phyloP scores from a whole-genome alignment of 2,113 vertebrate genomes.

The Halcyon malimbica region DNA sequence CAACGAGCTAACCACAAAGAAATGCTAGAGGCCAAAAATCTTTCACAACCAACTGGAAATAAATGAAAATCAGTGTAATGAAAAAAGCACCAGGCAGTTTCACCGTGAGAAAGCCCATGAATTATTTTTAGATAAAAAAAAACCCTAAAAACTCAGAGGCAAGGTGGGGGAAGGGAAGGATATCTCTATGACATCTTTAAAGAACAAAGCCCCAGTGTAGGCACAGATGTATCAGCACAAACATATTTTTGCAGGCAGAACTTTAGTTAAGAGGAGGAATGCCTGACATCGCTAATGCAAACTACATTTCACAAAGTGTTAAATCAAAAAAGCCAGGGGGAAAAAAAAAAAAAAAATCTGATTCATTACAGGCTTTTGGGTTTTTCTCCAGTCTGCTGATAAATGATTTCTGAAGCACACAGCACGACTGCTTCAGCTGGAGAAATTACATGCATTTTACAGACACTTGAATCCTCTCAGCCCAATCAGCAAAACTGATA shows the following conservation, averaged over 20 bases:
- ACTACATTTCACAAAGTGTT: neutral
- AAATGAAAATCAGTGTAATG: conserved; percentile 11
- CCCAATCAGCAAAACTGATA: conserved; percentile 28
- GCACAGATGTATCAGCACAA: neutral
- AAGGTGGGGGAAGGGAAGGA: neutral
- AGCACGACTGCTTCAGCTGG: neutral
- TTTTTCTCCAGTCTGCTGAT: neutral
- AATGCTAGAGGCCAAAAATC: conserved; percentile 9
- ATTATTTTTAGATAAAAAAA: conserved; percentile 26
- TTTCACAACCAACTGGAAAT: conserved; percentile 1
- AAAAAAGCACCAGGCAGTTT: neutral
- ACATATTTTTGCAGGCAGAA: neutral
- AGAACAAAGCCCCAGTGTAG: neutral
- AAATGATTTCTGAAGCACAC: neutral
- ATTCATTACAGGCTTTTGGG: neutral
- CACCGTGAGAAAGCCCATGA: neutral
- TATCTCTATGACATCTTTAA: neutral
- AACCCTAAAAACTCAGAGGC: neutral
- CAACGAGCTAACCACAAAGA: neutral
- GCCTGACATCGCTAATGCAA: neutral
- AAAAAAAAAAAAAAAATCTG: neutral
- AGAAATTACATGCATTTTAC: neutral
- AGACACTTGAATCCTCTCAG: neutral
- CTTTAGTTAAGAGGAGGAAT: neutral
- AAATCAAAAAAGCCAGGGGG: neutral